Evolutionary conservation across 2,888 invertebrate genomes (phyloP).

Genomic region (Polylopha cassiicola): DNA sequence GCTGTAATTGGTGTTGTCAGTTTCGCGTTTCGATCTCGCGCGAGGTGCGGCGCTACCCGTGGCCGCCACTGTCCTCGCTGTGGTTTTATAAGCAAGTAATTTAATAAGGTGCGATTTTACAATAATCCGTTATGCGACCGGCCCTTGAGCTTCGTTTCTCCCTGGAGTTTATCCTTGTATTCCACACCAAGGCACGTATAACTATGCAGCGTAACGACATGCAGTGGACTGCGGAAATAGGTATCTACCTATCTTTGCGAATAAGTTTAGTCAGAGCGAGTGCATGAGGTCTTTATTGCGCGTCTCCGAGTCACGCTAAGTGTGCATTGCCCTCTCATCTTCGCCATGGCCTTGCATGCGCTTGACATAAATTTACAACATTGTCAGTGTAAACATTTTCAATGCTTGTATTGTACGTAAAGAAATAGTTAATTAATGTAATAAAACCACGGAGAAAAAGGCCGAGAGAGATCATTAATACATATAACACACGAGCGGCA

Average conservation of each 20-base stretch:
- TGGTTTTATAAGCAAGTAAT: conserved; percentile 13
- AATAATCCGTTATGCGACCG: conserved; percentile 13
- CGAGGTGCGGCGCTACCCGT: conserved; percentile 22
- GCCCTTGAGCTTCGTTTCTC: conserved; percentile 12
- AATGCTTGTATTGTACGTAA: too few relatives aligned
- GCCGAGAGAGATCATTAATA: too few relatives aligned
- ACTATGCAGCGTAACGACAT: background rate
- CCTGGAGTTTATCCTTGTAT: background rate
- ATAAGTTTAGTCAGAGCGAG: too few relatives aligned
- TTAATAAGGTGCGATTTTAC: conserved; percentile 15
- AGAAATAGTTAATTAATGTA: too few relatives aligned
- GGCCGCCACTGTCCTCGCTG: conserved; percentile 6
- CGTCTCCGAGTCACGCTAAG: conserved; percentile 4
- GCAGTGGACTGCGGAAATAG: too few relatives aligned
- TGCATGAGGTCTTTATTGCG: too few relatives aligned
- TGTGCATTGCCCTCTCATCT: conserved; percentile 15
- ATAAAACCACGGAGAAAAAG: too few relatives aligned
- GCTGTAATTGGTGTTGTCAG: conserved; percentile 37
- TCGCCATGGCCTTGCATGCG: conserved; percentile 19
- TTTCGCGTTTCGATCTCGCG: conserved; percentile 34
- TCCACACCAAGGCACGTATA: background rate
- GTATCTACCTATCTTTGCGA: too few relatives aligned
- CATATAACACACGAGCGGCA: too few relatives aligned
- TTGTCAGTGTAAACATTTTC: conserved; percentile 8
- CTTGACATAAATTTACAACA: conserved; percentile 17